Percentiles rank a stretch among this genome's conserved stretches.
Conservation (phyloP, 2,113 vertebrate genomes). For the Antennarius striatus region DNA sequence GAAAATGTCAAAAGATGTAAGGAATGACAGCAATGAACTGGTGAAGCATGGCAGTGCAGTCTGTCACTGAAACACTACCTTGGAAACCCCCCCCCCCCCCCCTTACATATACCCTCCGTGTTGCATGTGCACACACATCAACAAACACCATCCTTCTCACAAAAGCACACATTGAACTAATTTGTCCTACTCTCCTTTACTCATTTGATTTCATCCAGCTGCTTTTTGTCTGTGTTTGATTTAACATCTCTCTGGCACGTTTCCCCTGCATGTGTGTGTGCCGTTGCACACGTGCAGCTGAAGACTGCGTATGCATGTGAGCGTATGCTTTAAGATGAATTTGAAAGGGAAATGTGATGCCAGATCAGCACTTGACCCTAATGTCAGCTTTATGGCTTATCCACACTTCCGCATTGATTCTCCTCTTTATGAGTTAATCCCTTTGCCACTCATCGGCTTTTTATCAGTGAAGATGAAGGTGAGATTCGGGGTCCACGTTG, state of each 20-base stretch:
- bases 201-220: slow-evolving; percentile 61
- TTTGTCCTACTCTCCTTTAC: slow-evolving; percentile 37
- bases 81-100: slow-evolving; percentile 31
- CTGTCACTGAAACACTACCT: slow-evolving; percentile 65
- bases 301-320: slow-evolving; percentile 22
- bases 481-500: slow-evolving; percentile 19
- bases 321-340: slow-evolving; percentile 58
- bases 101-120: slow-evolving; percentile 14
- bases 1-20: slow-evolving; percentile 84
- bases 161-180: slow-evolving; percentile 35
- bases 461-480: slow-evolving; percentile 54
- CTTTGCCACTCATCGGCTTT: slow-evolving; percentile 7
- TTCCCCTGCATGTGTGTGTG: slow-evolving; percentile 20
- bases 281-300: slow-evolving; percentile 12
- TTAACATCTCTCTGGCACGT: slow-evolving; percentile 32
- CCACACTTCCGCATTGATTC: slow-evolving; percentile 30
- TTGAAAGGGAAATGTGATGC: slow-evolving; percentile 61
- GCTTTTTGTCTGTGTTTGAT: slow-evolving; percentile 44
- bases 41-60: slow-evolving; percentile 63
- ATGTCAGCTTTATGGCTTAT: slow-evolving; percentile 52
- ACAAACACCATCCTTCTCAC: neutral
- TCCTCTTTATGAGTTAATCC: slow-evolving; percentile 4
- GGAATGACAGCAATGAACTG: slow-evolving; percentile 80
- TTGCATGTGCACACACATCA: neutral
- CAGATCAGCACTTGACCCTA: slow-evolving; percentile 69